A percentile compares a stretch with the other conserved stretches of the same genome.
These are phyloP conservation scores for Ctenopoma kingsleyae DNA, from an alignment of 2,797 vertebrate species.

Conservation along the genomic window DNA sequence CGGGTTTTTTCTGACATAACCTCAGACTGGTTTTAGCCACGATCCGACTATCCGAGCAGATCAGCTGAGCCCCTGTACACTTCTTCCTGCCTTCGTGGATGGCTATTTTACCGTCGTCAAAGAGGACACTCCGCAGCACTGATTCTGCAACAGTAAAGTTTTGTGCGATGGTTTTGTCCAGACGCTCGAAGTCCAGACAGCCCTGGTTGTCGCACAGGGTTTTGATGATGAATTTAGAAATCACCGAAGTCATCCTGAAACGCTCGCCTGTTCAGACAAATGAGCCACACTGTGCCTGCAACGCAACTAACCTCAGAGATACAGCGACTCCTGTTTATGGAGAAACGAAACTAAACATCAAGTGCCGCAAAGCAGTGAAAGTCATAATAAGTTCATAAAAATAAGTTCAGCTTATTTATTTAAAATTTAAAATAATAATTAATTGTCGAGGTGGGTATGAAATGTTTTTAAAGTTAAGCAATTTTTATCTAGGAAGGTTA, in stretches of 20 bases:
- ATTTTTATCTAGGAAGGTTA: too few relatives aligned
- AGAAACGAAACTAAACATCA: constrained; percentile 53
- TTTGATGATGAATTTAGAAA: constrained; percentile 50
- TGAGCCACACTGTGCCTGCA: too few relatives aligned
- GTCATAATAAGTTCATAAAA: too few relatives aligned
- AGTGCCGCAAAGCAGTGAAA: too few relatives aligned
- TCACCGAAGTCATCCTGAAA: constrained; percentile 42
- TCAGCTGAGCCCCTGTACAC: rapidly evolving
- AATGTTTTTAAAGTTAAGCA: too few relatives aligned
- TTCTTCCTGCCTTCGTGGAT: constrained; percentile 35
- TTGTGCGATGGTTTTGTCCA: constrained; percentile 51
- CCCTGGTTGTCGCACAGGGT: constrained; percentile 78
- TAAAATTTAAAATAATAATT: too few relatives aligned
- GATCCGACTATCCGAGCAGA: constrained; percentile 63
- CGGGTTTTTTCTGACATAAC: constrained; percentile 80
- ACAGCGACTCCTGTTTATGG: background rate
- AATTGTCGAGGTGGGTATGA: too few relatives aligned
- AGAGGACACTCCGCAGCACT: constrained; percentile 51
- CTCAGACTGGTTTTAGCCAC: constrained; percentile 82
- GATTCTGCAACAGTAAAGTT: constrained; percentile 34
- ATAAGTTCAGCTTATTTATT: too few relatives aligned
- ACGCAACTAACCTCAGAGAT: too few relatives aligned
- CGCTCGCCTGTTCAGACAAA: rapidly evolving
- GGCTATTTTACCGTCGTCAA: constrained; percentile 65
- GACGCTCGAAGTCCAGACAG: constrained; percentile 55